Base-by-base conservation (phyloP, 2,797 vertebrate genomes). In the Acomys russatus region DNA sequence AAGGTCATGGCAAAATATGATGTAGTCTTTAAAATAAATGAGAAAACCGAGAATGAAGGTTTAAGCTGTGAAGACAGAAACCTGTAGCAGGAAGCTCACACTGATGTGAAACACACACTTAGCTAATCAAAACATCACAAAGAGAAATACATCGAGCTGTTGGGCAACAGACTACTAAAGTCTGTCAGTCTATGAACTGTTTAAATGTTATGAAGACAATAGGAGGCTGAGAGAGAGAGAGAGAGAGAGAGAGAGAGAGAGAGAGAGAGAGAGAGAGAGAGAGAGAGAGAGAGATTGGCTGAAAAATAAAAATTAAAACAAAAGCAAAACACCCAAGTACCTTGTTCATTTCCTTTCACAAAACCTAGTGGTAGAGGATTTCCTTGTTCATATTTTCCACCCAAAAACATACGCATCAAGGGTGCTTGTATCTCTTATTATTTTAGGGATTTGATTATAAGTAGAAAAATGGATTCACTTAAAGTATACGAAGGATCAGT, bases 1-100 rank as follows among this genome's bases (percentile, higher is more conserved):
- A 96, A 90, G 33, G 6, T 25, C n/a, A 33, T 80, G 88, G 87
- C 18, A 80, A 94, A 93, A 90, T 80, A 87, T 38, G 77, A 38
- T 38, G 74, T 23, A 89, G 44, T 92, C 70, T 95, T 88, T 76
- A 92, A 90, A 94, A 64, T 88, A 85, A 95, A 61, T 71, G 63
- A 78, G 87, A 96, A 92, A 93, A 83, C 56, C 82, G 17, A 85
- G 30, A 87, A 51, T 85, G 59, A 94, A 95, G 56, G 44, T 38
- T 84, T 94, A 17, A 92, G 71, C 79, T 76, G 22, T 76, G 61
- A 61, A 33, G 49, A 83, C 28, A 59, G 70, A 83, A 91, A 59
- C 89, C 74, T 30, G 68, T 64, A 89, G 74, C 33, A 30, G 35
- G 88, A 70, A 51, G 28, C 61, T 86, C 79, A 70, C 0, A 0